Evolutionary conservation across 2,888 invertebrate species (phyloP), one percentile per base, ranked within the genome.

Genomic region (Dasysyrphus albostriatus): DNA sequence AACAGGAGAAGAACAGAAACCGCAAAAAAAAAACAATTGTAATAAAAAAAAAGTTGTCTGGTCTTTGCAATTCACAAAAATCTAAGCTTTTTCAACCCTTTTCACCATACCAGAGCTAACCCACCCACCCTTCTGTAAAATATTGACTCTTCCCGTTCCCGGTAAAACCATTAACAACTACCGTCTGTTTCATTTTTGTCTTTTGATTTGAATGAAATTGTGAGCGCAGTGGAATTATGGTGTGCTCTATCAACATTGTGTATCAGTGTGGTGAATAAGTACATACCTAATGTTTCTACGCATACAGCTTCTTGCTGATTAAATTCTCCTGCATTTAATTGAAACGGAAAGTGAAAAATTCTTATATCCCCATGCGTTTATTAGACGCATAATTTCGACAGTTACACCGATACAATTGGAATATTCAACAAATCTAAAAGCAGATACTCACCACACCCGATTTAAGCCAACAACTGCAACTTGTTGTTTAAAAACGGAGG

Each of bases 291-390:
- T 85, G 77, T 85, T 82, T 67, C 67, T 54, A 69, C 54, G 67
- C 65, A 42, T 51, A 83, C 76, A 49, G 42, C 37, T 47, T 49
- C 14, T 44, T 61, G 61, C 29, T 61, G 51, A 58, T 51, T 54
- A 39, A 37, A 42, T 56, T 37, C 29, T 58, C 49, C 54, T 10
- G 19, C 44, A 24, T 14, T 34, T 67, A 67, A 90, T 89, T 75
- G 90, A 90, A 92, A 92, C 91, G 91, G 92, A 92, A 92, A 92
- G 92, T 92, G 92, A 92, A 92, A 92, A 92, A 54, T 69, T 92
- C 89, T 91, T 89, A 90, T 89, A 67, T 67, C 72, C 70, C 63
- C 42, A 70, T 75, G 77, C 49, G 69, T 88, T 49, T 91, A 63
- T 81, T 80, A 58, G 73, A 85, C 83, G 74, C 74, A 67, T 44